phyloP scores from a whole-genome alignment of 2,797 vertebrate species.

The Eupleurogrammus muticus region DNA sequence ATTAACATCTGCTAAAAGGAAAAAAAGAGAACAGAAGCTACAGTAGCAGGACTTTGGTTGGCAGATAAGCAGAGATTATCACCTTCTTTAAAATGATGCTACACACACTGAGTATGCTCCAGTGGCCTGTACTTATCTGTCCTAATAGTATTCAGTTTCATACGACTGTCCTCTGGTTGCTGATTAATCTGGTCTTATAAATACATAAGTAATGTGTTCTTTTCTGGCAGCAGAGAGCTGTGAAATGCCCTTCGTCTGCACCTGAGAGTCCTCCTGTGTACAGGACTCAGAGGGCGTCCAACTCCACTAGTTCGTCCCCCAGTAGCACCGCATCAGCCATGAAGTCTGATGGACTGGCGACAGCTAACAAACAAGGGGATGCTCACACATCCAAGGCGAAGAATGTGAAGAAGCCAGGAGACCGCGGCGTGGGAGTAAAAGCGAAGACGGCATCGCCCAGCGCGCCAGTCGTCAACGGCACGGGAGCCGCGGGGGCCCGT shows the following conservation, averaged over 20 bases:
- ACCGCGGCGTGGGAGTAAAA: conserved; percentile 83
- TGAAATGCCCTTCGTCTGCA: conserved; percentile 83
- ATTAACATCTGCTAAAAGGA: neutral
- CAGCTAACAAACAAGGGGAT: conserved; percentile 87
- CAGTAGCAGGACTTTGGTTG: neutral
- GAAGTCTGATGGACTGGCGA: conserved; percentile 96
- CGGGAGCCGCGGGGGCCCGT: conserved; percentile 72
- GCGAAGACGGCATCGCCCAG: conserved; percentile 81
- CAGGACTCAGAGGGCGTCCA: conserved; percentile 73
- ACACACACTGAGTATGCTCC: neutral
- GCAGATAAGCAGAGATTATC: conserved; percentile 12
- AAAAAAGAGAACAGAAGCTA: conserved; percentile 1
- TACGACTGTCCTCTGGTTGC: neutral
- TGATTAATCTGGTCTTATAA: conserved; percentile 22
- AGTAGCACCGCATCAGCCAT: conserved; percentile 83
- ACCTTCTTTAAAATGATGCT: neutral
- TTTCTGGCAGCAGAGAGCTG: conserved; percentile 79
- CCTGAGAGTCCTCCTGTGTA: conserved; percentile 79
- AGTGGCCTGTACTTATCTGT: conserved; percentile 1
- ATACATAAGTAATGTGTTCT: conserved; percentile 33
- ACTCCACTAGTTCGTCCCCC: conserved; percentile 68
- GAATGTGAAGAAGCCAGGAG: conserved; percentile 83
- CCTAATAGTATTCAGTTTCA: conserved; percentile 21
- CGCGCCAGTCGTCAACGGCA: conserved; percentile 85
- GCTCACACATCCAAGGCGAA: conserved; percentile 86